Evolutionary conservation across 2,797 vertebrate species (phyloP).

Genomic region (Cuculus canorus): DNA sequence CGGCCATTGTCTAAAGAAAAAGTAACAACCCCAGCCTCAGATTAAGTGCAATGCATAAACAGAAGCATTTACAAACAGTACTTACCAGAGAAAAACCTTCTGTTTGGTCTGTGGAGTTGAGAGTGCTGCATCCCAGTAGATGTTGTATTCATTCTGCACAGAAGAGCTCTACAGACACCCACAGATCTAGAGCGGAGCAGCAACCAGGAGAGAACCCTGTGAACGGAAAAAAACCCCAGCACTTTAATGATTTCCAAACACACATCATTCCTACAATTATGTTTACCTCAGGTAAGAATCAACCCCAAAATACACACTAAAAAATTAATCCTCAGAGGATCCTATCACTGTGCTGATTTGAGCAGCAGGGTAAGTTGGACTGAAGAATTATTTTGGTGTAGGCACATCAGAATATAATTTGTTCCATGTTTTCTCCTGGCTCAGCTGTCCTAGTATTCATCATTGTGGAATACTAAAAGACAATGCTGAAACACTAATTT

Average conservation of each 20-base stretch:
- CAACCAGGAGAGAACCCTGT: neutral
- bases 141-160: neutral
- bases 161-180: neutral
- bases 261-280: neutral
- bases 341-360: rapidly evolving
- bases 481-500: neutral
- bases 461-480: neutral
- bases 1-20: neutral
- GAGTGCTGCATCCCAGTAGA: rapidly evolving
- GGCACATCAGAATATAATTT: neutral
- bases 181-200: neutral
- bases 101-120: neutral
- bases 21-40: neutral
- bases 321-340: neutral
- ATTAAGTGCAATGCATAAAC: neutral
- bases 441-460: neutral
- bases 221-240: neutral
- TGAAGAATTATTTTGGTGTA: neutral
- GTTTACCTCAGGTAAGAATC: neutral
- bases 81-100: neutral
- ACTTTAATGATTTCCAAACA: neutral
- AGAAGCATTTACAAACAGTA: neutral
- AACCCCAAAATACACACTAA: rapidly evolving
- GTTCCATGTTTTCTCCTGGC: neutral
- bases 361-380: neutral